A percentile compares a stretch with the other conserved stretches of the same genome.
Conservation (phyloP, 1,140 invertebrate species). For the Drosophila ironensis region DNA sequence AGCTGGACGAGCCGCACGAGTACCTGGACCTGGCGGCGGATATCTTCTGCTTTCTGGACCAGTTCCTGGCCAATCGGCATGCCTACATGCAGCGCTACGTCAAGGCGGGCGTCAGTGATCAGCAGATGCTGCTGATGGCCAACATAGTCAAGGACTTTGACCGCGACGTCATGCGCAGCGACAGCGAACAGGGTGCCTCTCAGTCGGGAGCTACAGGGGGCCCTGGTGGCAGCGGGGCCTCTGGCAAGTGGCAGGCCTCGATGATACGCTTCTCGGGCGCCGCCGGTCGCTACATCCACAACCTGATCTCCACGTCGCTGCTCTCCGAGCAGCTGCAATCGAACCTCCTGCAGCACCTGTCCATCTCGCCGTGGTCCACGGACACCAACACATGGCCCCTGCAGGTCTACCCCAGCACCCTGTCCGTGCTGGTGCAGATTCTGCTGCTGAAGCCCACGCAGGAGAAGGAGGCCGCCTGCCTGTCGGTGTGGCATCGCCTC, state of each 20-base stretch:
- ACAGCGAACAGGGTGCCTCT: conserved; percentile 37
- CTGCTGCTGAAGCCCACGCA: conserved; percentile 90
- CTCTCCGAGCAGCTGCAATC: conserved; percentile 88
- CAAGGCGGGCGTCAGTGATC: conserved; percentile 86
- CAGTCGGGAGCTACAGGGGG: not conserved
- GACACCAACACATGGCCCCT: conserved; percentile 88
- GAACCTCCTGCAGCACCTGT: conserved; percentile 88
- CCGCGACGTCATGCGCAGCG: conserved; percentile 84
- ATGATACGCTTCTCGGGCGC: conserved; percentile 81
- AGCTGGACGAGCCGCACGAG: conserved; percentile 93
- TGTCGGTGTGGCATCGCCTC: conserved; percentile 94
- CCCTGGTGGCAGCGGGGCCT: not conserved
- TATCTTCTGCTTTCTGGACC: conserved; percentile 79
- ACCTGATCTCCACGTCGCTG: conserved; percentile 88
- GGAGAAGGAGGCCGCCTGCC: conserved; percentile 93
- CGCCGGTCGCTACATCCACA: conserved; percentile 82
- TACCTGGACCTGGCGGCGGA: conserved; percentile 77
- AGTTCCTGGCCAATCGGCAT: conserved; percentile 77
- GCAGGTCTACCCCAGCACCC: conserved; percentile 92
- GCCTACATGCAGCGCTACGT: conserved; percentile 84
- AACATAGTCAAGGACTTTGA: conserved; percentile 93
- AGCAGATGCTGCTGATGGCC: conserved; percentile 91
- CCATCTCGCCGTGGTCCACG: conserved; percentile 88
- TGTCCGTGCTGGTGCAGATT: conserved; percentile 89
- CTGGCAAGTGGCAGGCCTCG: conserved; percentile 73